These are phyloP conservation scores for Chloroclysta siterata DNA, from an alignment of 2,888 invertebrate genomes.

Conservation along the genomic window DNA sequence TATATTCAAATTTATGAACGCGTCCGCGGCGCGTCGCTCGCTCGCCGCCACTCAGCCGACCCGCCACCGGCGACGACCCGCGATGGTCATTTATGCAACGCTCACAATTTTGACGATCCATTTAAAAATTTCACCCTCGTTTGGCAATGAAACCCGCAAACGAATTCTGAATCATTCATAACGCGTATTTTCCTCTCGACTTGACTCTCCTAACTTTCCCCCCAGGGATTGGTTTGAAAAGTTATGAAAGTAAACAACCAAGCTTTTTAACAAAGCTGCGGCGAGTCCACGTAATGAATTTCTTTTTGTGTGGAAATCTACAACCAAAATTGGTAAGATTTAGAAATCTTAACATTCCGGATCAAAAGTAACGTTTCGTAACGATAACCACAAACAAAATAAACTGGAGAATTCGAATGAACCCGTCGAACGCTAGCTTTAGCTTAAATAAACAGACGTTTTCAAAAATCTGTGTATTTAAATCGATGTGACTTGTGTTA, in stretches of 20 bases:
- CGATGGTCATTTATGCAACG: slow-evolving; percentile 64
- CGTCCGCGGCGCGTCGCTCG: slow-evolving; percentile 62
- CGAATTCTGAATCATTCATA: slow-evolving; percentile 34
- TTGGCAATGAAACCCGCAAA: slow-evolving; percentile 48
- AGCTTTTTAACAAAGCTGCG: slow-evolving; percentile 22
- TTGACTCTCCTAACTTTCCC: slow-evolving; percentile 26
- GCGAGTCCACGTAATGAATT: background rate
- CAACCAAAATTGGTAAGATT: slow-evolving; percentile 7
- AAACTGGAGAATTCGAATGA: slow-evolving; percentile 36
- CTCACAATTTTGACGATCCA: slow-evolving; percentile 75
- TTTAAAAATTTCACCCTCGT: slow-evolving; percentile 75
- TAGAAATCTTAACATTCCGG: background rate
- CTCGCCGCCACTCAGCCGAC: slow-evolving; percentile 44
- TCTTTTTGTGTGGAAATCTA: slow-evolving; percentile 20
- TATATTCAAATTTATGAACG: slow-evolving; percentile 85
- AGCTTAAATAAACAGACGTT: slow-evolving; percentile 82
- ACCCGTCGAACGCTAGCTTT: slow-evolving; percentile 63
- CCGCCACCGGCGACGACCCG: slow-evolving; percentile 50
- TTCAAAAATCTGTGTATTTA: slow-evolving; percentile 85
- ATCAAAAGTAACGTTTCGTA: slow-evolving; percentile 45
- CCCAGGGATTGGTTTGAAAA: slow-evolving; percentile 21
- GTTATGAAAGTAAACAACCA: slow-evolving; percentile 31
- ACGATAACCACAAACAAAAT: slow-evolving; percentile 43
- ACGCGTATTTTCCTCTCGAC: slow-evolving; percentile 35
- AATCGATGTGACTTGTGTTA: slow-evolving; percentile 83